A percentile compares a stretch with the other conserved stretches of the same genome.
phyloP scores from a whole-genome alignment of 2,797 vertebrate species.

The Spatula clypeata region DNA sequence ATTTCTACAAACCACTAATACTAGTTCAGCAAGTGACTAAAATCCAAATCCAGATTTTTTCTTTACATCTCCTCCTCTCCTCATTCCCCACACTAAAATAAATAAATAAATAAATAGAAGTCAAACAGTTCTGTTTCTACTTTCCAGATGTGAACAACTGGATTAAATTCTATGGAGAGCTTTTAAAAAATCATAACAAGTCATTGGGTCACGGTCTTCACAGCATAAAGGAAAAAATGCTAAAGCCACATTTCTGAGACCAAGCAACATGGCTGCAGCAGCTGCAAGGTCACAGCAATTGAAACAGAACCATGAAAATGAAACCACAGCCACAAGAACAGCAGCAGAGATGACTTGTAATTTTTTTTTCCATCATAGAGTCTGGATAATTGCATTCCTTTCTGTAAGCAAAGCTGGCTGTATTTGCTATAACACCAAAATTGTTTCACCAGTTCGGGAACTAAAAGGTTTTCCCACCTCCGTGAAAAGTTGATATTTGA shows the following conservation, averaged over 20 bases:
- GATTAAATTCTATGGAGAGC: constrained; percentile 45
- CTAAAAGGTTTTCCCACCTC: background rate
- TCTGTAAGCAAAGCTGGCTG: background rate
- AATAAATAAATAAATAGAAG: no score
- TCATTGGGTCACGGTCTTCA: constrained; percentile 50
- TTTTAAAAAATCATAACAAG: constrained; percentile 48
- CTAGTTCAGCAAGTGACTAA: background rate
- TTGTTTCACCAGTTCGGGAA: background rate
- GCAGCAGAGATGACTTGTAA: background rate
- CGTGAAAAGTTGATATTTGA: background rate
- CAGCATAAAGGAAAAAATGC: background rate
- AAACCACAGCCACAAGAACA: constrained; percentile 5
- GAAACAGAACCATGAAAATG: constrained; percentile 42
- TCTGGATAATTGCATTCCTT: background rate
- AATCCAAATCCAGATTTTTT: background rate
- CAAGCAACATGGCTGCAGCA: constrained; percentile 25
- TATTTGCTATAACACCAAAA: background rate
- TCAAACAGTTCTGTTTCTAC: background rate
- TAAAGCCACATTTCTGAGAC: background rate
- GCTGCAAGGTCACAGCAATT: constrained; percentile 48
- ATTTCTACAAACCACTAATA: background rate
- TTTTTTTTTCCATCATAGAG: background rate
- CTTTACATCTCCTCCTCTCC: background rate
- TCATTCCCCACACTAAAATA: background rate
- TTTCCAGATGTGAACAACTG: constrained; percentile 61